Base-by-base conservation (phyloP, 2,797 vertebrate genomes). In the Spea hammondii region DNA sequence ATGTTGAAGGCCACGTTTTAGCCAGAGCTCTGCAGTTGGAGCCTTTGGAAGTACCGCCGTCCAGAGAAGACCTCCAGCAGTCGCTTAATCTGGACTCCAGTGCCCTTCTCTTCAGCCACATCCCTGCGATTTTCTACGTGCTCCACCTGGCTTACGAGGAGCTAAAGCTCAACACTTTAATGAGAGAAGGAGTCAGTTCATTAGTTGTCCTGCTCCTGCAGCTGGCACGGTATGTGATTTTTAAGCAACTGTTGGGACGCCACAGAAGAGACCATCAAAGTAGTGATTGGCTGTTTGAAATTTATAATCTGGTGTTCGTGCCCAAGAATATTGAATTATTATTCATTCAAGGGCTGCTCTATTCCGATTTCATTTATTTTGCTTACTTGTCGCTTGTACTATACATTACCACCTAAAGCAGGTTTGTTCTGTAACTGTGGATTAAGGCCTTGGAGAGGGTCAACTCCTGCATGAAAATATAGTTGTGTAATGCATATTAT, bases 61-160 rank as follows among this genome's bases (percentile, higher is more conserved):
- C 79, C 4, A 91, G 87, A 70, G 89, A 92, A 8, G 91, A 91
- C n/a, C 81, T 87, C 51, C 79, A 86, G 12, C 88, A 92, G 4
- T 90, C 87, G 59, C 88, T 95, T 68, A 91, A 87, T 82, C 83
- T 98, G 87, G 96, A 99, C 89, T 92, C 92, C 71, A 94, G 95
- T 5, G 94, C 96, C 4, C 93, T 95, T 48, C 95, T 99, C 68
- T 98, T 99, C 84, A 86, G 90, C 79, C 94, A 99, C 83, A 93
- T 98, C 64, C 96, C 98, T 46, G 91, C 95, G 45, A 92, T 99
- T 76, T 99, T 99, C 89, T 97, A 93, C 83, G 95, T 97, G 17
- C 95, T 99, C 78, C 97, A 99, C 84, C 91, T 99, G 79, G 91
- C 98, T 59, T 99, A 99, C 0, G 96, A 99, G 86, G 97, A 99